These are phyloP conservation scores for Acanthopagrus latus DNA, from an alignment of 2,797 vertebrate species.

Conservation along the genomic window DNA sequence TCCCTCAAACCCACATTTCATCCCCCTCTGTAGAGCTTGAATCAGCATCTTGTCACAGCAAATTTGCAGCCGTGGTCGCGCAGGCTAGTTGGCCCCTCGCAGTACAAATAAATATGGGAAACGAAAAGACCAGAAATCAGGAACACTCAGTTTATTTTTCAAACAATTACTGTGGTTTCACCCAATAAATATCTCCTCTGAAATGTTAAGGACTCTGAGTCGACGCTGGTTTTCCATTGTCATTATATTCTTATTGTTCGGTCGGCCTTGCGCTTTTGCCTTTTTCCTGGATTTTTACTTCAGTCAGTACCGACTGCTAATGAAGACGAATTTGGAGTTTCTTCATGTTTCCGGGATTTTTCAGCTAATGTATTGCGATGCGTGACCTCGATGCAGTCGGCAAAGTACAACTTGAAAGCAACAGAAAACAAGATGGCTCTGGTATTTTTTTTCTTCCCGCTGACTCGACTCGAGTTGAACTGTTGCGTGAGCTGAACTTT, in stretches of 20 bases:
- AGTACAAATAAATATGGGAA: constrained; percentile 75
- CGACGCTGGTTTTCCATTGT: constrained; percentile 74
- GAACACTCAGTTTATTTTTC: constrained; percentile 69
- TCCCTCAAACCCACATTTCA: constrained; percentile 23
- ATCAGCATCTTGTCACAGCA: constrained; percentile 71
- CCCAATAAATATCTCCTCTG: constrained; percentile 72
- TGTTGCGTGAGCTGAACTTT: background rate
- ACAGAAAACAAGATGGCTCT: background rate
- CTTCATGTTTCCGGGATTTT: constrained; percentile 39
- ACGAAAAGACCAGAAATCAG: constrained; percentile 60
- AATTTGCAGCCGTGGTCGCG: constrained; percentile 57
- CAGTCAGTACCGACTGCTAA: constrained; percentile 27
- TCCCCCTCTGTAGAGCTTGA: constrained; percentile 40
- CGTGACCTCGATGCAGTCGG: constrained; percentile 5
- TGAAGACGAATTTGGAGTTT: constrained; percentile 40
- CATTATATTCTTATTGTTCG: constrained; percentile 73
- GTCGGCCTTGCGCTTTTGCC: constrained; percentile 40
- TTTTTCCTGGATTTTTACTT: constrained; percentile 38
- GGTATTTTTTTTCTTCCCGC: background rate
- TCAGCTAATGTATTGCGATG: constrained; percentile 11
- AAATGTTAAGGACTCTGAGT: constrained; percentile 68
- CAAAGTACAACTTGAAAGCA: background rate
- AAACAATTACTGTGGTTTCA: constrained; percentile 73
- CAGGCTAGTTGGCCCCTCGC: constrained; percentile 46
- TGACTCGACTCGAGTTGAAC: background rate